phyloP scores from a whole-genome alignment of 2,113 vertebrate species.

The Colius striatus region DNA sequence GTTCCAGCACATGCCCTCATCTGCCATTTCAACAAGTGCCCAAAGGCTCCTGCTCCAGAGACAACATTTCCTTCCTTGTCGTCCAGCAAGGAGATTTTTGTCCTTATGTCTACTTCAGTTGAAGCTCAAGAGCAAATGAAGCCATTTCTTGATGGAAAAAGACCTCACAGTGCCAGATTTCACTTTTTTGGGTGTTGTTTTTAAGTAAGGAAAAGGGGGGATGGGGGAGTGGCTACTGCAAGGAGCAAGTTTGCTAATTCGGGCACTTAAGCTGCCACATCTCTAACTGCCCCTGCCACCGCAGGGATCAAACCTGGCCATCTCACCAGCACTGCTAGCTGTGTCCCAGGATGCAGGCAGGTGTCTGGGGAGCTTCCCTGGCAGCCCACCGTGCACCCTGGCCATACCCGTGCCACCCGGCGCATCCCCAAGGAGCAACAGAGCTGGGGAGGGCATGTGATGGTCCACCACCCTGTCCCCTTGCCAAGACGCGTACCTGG shows the following conservation, averaged over 20 bases:
- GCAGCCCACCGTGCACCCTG: background rate
- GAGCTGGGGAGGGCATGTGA: background rate
- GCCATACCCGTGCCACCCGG: background rate
- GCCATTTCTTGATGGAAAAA: background rate
- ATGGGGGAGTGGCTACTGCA: too few species aligned
- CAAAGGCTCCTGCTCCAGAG: background rate
- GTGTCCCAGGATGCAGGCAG: background rate
- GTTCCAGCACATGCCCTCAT: background rate
- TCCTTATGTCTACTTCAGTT: background rate
- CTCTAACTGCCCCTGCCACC: background rate
- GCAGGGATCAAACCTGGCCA: background rate
- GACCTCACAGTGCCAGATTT: background rate
- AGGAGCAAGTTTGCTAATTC: background rate
- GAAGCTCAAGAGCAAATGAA: background rate
- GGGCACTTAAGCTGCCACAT: background rate
- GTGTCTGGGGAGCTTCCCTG: rapidly evolving
- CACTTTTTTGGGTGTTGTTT: background rate
- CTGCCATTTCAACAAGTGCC: background rate
- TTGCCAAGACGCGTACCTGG: too few species aligned
- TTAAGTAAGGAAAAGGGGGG: background rate
- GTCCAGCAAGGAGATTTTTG: rapidly evolving
- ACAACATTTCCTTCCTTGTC: background rate
- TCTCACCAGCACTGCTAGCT: rapidly evolving
- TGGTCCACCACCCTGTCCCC: background rate
- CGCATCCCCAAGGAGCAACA: background rate